Evolutionary conservation across 2,888 invertebrate species (phyloP).

Genomic region (Lepidochrysops patricia): DNA sequence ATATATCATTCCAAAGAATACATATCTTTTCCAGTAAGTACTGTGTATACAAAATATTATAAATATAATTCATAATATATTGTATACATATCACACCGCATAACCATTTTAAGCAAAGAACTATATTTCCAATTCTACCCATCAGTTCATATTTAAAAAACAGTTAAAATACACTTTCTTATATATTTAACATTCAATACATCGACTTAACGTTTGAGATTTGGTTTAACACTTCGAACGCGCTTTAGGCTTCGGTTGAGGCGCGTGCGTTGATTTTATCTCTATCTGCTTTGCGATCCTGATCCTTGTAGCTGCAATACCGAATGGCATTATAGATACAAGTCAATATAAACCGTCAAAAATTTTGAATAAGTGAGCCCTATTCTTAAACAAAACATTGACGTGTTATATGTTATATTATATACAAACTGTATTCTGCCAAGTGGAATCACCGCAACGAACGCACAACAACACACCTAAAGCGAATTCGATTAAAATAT

Average conservation of each 20-base stretch:
- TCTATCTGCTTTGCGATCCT: conserved; percentile 54
- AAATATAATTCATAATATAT: neutral
- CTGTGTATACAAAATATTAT: neutral
- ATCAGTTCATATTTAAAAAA: conserved; percentile 40
- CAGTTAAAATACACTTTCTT: conserved; percentile 39
- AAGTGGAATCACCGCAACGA: conserved; percentile 23
- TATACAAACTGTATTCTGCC: conserved; percentile 23
- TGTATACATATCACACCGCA: neutral
- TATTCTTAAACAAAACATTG: conserved; percentile 34
- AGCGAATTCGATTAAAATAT: conserved; percentile 3
- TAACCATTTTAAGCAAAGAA: too few species aligned
- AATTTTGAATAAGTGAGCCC: conserved; percentile 56
- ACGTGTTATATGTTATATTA: conserved; percentile 41
- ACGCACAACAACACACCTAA: conserved; percentile 20
- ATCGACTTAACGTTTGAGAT: conserved; percentile 37
- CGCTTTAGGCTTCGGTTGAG: neutral
- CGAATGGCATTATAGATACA: conserved; percentile 15
- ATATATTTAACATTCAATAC: conserved; percentile 31
- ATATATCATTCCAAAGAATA: too few species aligned
- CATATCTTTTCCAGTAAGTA: too few species aligned
- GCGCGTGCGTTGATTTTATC: conserved; percentile 16
- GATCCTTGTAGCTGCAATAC: conserved; percentile 23
- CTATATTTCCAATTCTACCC: neutral
- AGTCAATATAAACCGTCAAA: conserved; percentile 46
- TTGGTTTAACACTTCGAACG: neutral